Percentiles rank a stretch among this genome's conserved stretches.
Evolutionary conservation across 2,797 vertebrate genomes (phyloP).

Genomic region (Fratercula arctica): DNA sequence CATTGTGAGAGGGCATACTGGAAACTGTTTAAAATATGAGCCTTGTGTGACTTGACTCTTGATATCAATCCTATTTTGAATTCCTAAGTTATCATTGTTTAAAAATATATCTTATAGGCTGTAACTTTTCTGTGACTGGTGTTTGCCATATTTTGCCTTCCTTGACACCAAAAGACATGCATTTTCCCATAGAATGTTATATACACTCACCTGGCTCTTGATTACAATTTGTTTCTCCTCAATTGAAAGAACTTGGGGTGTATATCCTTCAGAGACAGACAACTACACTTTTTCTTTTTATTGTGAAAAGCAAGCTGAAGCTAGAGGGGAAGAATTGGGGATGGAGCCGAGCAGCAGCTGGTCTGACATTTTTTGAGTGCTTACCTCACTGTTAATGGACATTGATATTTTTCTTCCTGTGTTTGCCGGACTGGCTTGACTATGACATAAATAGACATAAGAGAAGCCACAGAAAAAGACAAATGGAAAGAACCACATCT

Average conservation of each 20-base stretch:
- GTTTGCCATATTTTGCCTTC: background rate
- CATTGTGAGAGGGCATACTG: slow-evolving; percentile 1
- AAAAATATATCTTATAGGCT: background rate
- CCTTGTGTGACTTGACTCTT: background rate
- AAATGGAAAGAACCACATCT: background rate
- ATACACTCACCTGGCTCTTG: background rate
- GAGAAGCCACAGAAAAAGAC: background rate
- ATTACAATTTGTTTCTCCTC: background rate
- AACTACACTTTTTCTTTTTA: background rate
- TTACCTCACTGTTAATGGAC: background rate
- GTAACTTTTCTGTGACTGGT: background rate
- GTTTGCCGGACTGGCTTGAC: background rate
- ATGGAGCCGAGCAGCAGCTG: background rate
- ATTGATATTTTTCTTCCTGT: background rate
- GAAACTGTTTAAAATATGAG: slow-evolving; percentile 4
- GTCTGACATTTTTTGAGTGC: background rate
- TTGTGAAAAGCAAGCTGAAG: background rate
- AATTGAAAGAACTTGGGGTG: background rate
- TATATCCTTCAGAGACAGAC: background rate
- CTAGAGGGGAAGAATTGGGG: background rate
- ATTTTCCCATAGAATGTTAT: background rate
- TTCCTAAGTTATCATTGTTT: background rate
- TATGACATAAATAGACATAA: background rate
- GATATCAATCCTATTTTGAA: background rate
- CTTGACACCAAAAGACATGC: background rate